These are phyloP conservation scores for Cantharis flavilabris DNA, from an alignment of 2,888 invertebrate genomes.

Conservation along the genomic window DNA sequence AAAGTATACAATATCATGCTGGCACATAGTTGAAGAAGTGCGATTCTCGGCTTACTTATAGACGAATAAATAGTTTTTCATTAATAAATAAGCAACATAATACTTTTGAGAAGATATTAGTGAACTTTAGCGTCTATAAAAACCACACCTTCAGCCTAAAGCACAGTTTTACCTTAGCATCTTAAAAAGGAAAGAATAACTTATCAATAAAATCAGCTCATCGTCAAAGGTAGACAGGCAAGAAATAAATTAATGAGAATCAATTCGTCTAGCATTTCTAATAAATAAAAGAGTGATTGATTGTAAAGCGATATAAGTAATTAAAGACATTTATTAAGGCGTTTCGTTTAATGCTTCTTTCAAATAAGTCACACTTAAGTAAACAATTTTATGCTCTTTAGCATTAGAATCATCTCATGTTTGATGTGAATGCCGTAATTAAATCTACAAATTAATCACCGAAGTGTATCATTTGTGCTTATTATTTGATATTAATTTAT, in stretches of 20 bases:
- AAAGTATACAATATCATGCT: not conserved
- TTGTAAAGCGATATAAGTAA: conserved; percentile 7
- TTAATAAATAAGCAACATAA: not conserved
- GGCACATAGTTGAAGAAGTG: not conserved
- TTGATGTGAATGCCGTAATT: not conserved
- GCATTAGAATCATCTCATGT: not conserved
- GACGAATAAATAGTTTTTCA: not conserved
- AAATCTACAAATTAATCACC: not conserved
- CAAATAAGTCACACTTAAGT: not conserved
- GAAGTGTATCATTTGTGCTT: not conserved
- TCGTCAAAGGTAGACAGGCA: conserved; percentile 1
- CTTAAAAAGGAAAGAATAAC: not conserved
- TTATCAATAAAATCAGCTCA: conserved; percentile 6
- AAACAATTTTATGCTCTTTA: not conserved
- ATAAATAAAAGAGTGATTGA: conserved; percentile 7
- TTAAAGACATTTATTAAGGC: conserved; percentile 2
- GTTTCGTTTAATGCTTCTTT: not conserved
- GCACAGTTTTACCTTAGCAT: not conserved
- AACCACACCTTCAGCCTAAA: not conserved
- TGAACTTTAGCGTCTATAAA: not conserved
- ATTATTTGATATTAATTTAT: not conserved
- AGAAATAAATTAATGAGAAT: conserved; percentile 5
- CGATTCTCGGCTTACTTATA: not conserved
- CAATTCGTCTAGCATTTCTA: conserved; percentile 6
- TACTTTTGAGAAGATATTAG: not conserved